phyloP scores from a whole-genome alignment of 2,113 vertebrate species.

The Ceratotherium simum region DNA sequence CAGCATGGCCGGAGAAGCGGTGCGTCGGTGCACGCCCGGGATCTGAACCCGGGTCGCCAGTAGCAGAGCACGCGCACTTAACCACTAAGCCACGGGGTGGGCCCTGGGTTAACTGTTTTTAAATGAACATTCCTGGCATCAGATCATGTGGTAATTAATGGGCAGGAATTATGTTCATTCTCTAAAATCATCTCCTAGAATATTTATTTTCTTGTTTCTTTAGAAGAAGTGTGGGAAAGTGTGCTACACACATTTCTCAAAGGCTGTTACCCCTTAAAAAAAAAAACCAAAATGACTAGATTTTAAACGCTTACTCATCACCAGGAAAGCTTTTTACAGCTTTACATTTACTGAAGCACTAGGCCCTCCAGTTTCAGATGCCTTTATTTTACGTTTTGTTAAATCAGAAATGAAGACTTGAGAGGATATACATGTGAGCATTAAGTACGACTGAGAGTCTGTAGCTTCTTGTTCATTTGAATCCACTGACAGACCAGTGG shows the following conservation, averaged over 20 bases:
- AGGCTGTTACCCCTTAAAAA: background rate
- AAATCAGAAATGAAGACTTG: constrained; percentile 2
- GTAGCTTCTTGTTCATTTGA: background rate
- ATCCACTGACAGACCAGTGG: background rate
- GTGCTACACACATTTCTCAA: constrained; percentile 55
- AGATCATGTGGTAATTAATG: constrained; percentile 74
- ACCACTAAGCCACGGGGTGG: too few species aligned
- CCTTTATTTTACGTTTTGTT: background rate
- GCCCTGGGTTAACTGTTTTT: constrained; percentile 81
- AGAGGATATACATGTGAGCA: background rate
- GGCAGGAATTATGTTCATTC: constrained; percentile 69
- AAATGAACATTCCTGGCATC: constrained; percentile 82
- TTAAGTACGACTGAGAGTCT: background rate
- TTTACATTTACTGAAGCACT: background rate
- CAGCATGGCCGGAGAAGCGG: too few species aligned
- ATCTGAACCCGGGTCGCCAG: too few species aligned
- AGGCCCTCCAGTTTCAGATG: background rate
- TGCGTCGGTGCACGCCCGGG: too few species aligned
- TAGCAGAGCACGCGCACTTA: too few species aligned
- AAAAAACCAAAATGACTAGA: background rate
- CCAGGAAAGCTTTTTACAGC: background rate
- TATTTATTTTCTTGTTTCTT: constrained; percentile 72
- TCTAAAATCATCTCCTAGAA: constrained; percentile 77
- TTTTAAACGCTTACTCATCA: constrained; percentile 30
- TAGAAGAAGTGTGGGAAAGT: constrained; percentile 72